Conservation (phyloP, 2,113 vertebrate species). For the Pelmatolapia mariae region DNA sequence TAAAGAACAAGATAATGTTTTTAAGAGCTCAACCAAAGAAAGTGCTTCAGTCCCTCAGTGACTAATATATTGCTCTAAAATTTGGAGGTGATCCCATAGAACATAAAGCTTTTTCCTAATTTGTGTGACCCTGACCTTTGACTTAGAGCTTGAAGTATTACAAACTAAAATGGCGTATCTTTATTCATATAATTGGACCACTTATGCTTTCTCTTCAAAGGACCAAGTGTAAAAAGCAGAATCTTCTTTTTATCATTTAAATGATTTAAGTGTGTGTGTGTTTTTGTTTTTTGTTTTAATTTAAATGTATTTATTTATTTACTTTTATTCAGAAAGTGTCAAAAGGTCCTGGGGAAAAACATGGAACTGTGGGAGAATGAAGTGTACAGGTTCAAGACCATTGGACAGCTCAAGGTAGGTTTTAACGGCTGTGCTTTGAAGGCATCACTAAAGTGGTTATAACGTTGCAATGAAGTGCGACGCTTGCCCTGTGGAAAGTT, state of each 20-base stretch:
- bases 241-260: not conserved
- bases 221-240: not conserved
- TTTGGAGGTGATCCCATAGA: not conserved
- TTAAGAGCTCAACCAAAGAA: not conserved
- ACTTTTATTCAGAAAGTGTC: constrained; percentile 84
- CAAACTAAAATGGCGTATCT: not conserved
- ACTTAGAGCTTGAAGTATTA: not conserved
- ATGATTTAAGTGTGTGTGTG: not conserved
- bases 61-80: not conserved
- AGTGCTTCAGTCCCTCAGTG: not conserved
- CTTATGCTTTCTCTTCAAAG: not conserved
- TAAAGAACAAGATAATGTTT: not conserved
- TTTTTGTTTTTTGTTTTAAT: constrained; percentile 3
- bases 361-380: constrained; percentile 98
- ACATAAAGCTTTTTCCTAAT: not conserved
- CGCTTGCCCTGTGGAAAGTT: not conserved
- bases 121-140: not conserved
- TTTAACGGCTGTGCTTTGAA: not conserved
- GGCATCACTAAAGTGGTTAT: not conserved
- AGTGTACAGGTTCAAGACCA: constrained; percentile 96
- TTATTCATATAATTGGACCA: not conserved
- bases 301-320: constrained; percentile 3
- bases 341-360: constrained; percentile 98
- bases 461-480: not conserved
- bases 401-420: constrained; percentile 92